Percentiles rank a stretch among this genome's conserved stretches.
phyloP scores from a whole-genome alignment of 2,113 vertebrate genomes.

The Poeciliopsis prolifica region DNA sequence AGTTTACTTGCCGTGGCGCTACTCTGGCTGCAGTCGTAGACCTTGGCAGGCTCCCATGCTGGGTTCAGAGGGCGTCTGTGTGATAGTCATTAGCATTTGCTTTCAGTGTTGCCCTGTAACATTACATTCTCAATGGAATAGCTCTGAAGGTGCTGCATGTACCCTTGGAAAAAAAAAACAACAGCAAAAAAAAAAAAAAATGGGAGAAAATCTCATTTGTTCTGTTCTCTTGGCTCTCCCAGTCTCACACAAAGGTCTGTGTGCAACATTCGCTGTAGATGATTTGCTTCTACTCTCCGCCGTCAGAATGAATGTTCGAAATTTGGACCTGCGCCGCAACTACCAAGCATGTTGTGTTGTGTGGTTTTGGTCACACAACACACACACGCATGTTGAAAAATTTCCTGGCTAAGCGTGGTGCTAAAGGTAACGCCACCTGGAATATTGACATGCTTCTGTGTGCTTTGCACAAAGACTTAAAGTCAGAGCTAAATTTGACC shows the following conservation, averaged over 20 bases:
- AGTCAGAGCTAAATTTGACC: not conserved
- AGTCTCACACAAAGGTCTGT: conserved; percentile 9
- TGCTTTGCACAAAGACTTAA: not conserved
- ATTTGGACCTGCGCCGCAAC: not conserved
- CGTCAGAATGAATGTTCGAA: not conserved
- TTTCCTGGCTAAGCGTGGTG: not conserved
- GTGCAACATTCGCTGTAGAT: conserved; percentile 10
- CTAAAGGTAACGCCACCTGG: not conserved
- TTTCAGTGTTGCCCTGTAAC: conserved; percentile 44
- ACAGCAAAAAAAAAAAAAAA: too few relatives aligned
- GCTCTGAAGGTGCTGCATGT: conserved; percentile 28
- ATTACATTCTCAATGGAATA: conserved; percentile 36
- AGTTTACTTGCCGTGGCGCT: not conserved
- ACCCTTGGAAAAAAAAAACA: conserved; percentile 21
- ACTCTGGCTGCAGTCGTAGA: conserved; percentile 22
- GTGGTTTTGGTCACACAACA: too few relatives aligned
- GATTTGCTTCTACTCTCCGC: conserved; percentile 4
- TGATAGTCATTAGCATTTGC: conserved; percentile 50
- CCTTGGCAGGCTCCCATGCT: conserved; percentile 49
- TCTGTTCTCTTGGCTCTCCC: conserved; percentile 32
- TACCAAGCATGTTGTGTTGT: not conserved
- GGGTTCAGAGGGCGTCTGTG: conserved; percentile 47
- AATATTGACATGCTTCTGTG: not conserved
- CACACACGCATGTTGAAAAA: not conserved
- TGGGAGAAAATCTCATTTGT: conserved; percentile 26